Evolutionary conservation across 2,797 vertebrate genomes (phyloP), one percentile per base, ranked within the genome.

Genomic region (Benthosema pterotum): DNA sequence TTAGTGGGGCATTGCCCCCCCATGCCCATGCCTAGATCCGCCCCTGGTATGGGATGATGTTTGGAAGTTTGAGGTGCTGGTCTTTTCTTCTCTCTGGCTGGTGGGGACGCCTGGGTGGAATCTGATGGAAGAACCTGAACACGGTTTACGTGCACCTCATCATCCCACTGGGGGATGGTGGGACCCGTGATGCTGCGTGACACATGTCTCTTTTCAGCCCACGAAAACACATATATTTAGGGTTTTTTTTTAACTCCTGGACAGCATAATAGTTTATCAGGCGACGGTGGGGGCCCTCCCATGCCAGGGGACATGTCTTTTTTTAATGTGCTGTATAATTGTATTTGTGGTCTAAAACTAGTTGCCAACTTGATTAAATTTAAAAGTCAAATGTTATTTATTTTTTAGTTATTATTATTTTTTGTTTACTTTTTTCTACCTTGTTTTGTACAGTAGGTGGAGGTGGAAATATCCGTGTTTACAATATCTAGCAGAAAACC

Each of bases 321-420:
- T 82, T 83, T 93, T 94, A 95, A 93, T 94, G 92, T 94, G 94
- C 93, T 87, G 90, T 91, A 90, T 94, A 94, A 95, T 95, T 93
- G 93, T 93, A 92, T 95, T 94, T 92, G 67, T 84, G 83, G 92
- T 91, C 74, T 90, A 93, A n/a, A 95, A 94, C 90, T 78, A 90
- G 92, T 90, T 89, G 87, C 88, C 86, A 89, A 91, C 53, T 92
- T 92, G 93, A 95, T 96, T 94, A 90, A 94, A 96, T 97, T 95
- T 95, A 92, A 95, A 94, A 95, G 94, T 95, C 93, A 95, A 94
- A 96, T 96, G 91, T 73, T 25, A 25, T 25, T 25, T 25, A 1
- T 25, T 25, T 25, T 25, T 22, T 2, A 2, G 4, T 22, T 22
- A 2, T 90, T 79, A 87, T 89, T 60, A 69, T 60, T 42, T n/a